phyloP scores from a whole-genome alignment of 2,888 invertebrate genomes.

The Actias luna region DNA sequence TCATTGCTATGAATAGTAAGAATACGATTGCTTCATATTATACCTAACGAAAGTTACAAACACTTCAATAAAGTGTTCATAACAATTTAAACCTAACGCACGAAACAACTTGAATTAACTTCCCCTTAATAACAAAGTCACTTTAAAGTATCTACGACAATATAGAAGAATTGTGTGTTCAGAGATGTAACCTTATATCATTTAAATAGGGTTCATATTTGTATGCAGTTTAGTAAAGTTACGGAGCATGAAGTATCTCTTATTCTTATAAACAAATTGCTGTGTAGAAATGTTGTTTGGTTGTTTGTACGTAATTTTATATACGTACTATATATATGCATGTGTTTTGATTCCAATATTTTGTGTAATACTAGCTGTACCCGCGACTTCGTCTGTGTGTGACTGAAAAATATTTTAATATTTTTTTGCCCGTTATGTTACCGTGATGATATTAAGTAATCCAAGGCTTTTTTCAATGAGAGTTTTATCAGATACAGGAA shows the following conservation, averaged over 20 bases:
- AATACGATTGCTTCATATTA: too few relatives aligned
- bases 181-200: conserved; percentile 26
- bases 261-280: conserved; percentile 55
- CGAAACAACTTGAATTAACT: not conserved
- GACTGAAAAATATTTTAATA: too few relatives aligned
- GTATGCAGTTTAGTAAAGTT: conserved; percentile 11
- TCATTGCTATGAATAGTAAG: too few relatives aligned
- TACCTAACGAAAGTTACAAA: too few relatives aligned
- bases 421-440: too few relatives aligned
- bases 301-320: conserved; percentile 40
- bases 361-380: too few relatives aligned
- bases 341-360: too few relatives aligned
- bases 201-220: conserved; percentile 29
- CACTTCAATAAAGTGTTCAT: too few relatives aligned
- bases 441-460: too few relatives aligned
- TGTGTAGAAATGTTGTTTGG: conserved; percentile 51
- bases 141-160: conserved; percentile 26
- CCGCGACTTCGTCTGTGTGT: not conserved
- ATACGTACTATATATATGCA: conserved; percentile 15
- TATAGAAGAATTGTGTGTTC: conserved; percentile 20
- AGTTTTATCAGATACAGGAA: too few relatives aligned
- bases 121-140: conserved; percentile 23
- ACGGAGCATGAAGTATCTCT: conserved; percentile 39
- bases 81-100: too few relatives aligned
- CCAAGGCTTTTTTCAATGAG: too few relatives aligned